Evolutionary conservation across 2,797 vertebrate genomes (phyloP).

Genomic region (Chloroceryle inda): DNA sequence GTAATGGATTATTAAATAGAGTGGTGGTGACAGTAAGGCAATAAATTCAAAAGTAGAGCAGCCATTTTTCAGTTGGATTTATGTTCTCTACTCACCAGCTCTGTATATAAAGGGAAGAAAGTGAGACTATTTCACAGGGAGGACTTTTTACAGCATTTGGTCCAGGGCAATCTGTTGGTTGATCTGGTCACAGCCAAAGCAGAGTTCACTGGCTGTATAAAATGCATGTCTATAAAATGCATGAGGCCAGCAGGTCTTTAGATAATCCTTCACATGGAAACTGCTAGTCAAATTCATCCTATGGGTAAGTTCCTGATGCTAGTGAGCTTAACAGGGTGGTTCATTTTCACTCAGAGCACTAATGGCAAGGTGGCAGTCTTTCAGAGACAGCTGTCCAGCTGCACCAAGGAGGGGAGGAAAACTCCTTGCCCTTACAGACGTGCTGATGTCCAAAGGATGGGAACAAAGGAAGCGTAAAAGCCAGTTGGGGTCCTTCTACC

Average conservation of each 20-base stretch:
- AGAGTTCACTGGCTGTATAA: background rate
- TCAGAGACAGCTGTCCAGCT: background rate
- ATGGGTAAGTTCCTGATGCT: background rate
- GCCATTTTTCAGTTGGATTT: background rate
- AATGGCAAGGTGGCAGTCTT: background rate
- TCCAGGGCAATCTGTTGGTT: background rate
- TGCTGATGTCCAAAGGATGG: constrained; percentile 57
- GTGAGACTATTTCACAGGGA: background rate
- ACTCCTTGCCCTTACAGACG: constrained; percentile 46
- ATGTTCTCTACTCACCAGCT: background rate
- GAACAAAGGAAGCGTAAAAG: constrained; percentile 68
- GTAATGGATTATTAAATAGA: constrained; percentile 12
- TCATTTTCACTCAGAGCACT: background rate
- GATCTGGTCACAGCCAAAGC: background rate
- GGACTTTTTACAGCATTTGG: background rate
- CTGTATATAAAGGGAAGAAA: background rate
- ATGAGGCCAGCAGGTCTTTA: background rate
- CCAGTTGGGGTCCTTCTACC: constrained; percentile 54
- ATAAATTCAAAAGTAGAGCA: constrained; percentile 9
- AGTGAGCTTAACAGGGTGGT: background rate
- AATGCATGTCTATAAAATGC: background rate
- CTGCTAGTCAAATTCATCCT: background rate
- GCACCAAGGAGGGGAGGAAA: background rate
- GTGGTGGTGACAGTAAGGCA: background rate
- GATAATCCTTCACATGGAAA: background rate